Evolutionary conservation across 2,113 vertebrate species (phyloP), one percentile per base, ranked within the genome.

Genomic region (Microtus ochrogaster): DNA sequence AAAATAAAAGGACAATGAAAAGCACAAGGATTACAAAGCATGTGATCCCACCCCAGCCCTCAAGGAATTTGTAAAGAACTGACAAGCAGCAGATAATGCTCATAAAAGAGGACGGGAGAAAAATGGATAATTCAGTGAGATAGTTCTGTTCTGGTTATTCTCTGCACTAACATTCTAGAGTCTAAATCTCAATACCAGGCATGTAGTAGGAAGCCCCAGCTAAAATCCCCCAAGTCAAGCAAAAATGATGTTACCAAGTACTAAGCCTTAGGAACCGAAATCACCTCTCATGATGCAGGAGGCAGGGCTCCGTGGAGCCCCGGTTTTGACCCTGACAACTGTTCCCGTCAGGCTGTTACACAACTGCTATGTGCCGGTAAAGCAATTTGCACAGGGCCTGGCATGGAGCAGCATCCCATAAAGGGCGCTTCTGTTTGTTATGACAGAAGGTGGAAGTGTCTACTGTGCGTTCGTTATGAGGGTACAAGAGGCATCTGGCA

Each of bases 191-290:
- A 74, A 79, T 22, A 73, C 9, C 10, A 19, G 74, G 8, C 21
- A 86, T 4, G 68, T 30, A 58, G 33, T 55, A 73, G 11, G 44
- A 73, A 76, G 12, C 52, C n/a, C 84, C 44, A 66, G 24, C 9
- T 73, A 63, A 92, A 24, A 22, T 89, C 19, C 76, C 84, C 65
- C 73, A 85, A 66, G 28, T 1, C 28, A 9, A 74, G 79, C 4
- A 44, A 70, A 94, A 86, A 22, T 52, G 41, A 28, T 74, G 0
- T 83, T 26, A 49, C 52, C 13, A 36, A 52, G 4, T 61, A 65
- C 74, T 68, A 86, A 52, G n/a, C 78, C 33, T 92, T 79, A 68
- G 79, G 14, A 68, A 76, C 28, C n/a, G 79, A 95, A 89, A 19
- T 79, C 19, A 66, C 5, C 81, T 49, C 44, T 91, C 74, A 17